Base-by-base conservation (phyloP, 2,113 vertebrate genomes). In the Pardalotus punctatus region DNA sequence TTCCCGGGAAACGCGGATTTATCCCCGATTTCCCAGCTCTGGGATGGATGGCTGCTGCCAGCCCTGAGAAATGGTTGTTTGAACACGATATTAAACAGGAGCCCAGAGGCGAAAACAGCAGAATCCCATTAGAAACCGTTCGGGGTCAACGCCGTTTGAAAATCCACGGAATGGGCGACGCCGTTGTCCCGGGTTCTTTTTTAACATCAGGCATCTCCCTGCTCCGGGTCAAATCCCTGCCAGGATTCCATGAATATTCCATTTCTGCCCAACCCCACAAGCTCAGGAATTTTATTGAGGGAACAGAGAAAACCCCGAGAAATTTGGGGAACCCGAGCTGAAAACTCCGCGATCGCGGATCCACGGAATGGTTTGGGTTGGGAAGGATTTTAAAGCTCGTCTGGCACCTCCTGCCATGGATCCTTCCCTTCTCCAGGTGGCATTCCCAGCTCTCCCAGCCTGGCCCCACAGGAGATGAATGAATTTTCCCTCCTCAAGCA, bases 31-130 rank as follows among this genome's bases (percentile, higher is more conserved):
- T 67, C 74, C 47, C 66, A 72, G 57, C 61, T 42, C 78, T 20
- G 6, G 14, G 51, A 88, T 9, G 50, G 67, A 91, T 47, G 33
- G 88, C 18, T 62, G 56, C 90, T 89, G 88, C 74, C 88, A 96
- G 28, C 66, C 38, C 79, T 56, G 16, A 60, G 66, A 76, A 92
- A 94, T 36, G 20, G 72, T 53, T 28, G 7, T 14, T 81, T 73
- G 48, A 86, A 61, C 43, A 6, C 8, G 2, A 78, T 40, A 47
- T 85, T 27, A 45, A 95, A 38, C 51, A 42, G 9, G 9, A 61
- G 70, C 88, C 88, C 27, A 1, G 56, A 36, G 88, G 88, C 78
- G 72, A 36, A 35, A n/a, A 0, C 56, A 79, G 43, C 81, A 58
- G 85, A 88, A 70, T 67, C 51, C 65, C 80, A 47, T 81, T 21